Conservation (phyloP, 2,113 vertebrate genomes). For the Ailuropoda melanoleuca region DNA sequence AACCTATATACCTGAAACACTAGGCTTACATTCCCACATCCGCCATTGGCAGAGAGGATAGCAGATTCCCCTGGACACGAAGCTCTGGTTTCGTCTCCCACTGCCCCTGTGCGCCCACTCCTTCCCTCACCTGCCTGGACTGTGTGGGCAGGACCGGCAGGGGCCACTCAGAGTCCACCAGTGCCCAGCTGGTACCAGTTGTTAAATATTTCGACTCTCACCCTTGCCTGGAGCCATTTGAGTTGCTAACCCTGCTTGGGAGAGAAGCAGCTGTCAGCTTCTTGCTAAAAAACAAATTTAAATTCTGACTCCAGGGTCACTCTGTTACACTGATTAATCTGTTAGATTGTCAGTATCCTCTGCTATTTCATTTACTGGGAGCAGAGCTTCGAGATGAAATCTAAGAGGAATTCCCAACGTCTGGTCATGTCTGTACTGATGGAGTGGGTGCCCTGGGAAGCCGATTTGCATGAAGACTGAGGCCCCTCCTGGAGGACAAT, state of each 20-base stretch:
- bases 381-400: background rate
- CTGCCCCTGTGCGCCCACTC: fast-evolving
- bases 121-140: background rate
- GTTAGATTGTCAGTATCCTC: slow-evolving; percentile 46
- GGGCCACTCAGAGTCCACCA: background rate
- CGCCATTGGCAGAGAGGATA: background rate
- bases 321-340: slow-evolving; percentile 40
- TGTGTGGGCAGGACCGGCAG: background rate
- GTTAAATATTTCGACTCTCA: slow-evolving; percentile 43
- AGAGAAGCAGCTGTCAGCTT: slow-evolving; percentile 56
- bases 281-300: slow-evolving; percentile 55
- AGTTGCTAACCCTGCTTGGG: slow-evolving; percentile 5
- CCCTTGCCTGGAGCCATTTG: background rate
- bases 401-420: slow-evolving; percentile 10
- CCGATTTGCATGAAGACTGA: background rate
- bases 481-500: background rate
- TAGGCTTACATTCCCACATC: background rate
- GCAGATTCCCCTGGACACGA: background rate
- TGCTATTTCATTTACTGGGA: background rate
- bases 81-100: background rate
- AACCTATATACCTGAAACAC: background rate
- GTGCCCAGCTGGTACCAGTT: background rate
- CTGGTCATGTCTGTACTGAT: background rate
- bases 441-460: background rate
- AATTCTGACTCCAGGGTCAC: slow-evolving; percentile 61